Base-by-base conservation (phyloP, 2,113 vertebrate genomes). In the Chamaetylas fuelleborni region DNA sequence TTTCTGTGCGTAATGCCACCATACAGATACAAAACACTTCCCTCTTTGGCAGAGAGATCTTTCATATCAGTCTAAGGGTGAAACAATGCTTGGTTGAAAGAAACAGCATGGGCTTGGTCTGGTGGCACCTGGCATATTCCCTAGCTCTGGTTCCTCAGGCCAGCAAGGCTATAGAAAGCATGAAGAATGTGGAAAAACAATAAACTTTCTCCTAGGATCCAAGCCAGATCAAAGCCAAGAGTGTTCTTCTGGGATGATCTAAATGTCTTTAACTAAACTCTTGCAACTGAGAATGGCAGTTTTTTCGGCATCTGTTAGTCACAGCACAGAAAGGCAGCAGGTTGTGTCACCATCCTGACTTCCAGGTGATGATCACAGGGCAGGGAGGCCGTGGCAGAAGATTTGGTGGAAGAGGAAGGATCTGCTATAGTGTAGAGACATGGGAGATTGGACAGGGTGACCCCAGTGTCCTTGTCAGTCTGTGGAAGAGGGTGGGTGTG, bases 381-480 rank as follows among this genome's bases (percentile, higher is more conserved):
- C 8, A 26, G 40, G 6, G 51, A 86, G 57, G 57, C 34, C 0
- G 0, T 6, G 7, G 18, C 28, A 81, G 34, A 69, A 42, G 23
- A 69, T 33, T 9, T 62, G 28, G 13, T 86, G 42, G 23, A 87
- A 73, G 25, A 53, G 25, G 42, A 50, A 81, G 25, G 42, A n/a
- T 91, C 20, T 74, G 14, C 50, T 15, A 2, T 50, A 61, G 8
- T 58, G 20, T 80, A 36, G 50, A 70, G 34, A 10, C 34, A 25
- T 38, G 18, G 66, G 48, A 69, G 16, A 25, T 5, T 58, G 60
- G 38, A 50, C 34, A 64, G 23, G 20, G 28, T 14, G 17, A 61
- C 72, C 34, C 26, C 19, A 22, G 15, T 71, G 22, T 65, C 69
- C 31, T 1, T 1, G 0, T 65, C 42, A 28, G 22, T 47, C 77